These are phyloP conservation scores for Zoanthus sociatus DNA, from an alignment of 92 coral and sea anemone genomes.

Conservation along the genomic window DNA sequence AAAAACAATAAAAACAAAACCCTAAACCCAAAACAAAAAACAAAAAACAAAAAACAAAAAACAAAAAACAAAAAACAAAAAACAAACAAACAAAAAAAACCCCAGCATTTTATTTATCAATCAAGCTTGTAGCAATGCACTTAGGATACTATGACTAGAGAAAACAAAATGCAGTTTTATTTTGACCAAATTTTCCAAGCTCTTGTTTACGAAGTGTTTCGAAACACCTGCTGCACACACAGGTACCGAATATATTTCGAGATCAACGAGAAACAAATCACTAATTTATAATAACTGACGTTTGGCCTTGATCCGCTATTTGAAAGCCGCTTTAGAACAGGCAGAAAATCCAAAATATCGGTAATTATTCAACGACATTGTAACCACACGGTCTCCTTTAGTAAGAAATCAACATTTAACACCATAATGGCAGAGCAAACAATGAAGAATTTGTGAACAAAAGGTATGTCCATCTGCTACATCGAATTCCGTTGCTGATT, in stretches of 20 bases:
- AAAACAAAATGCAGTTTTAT: background rate
- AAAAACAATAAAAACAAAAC: too few relatives aligned
- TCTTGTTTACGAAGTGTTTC: background rate
- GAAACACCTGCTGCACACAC: constrained; percentile 16
- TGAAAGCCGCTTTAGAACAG: background rate
- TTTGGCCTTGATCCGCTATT: background rate
- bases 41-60: too few relatives aligned
- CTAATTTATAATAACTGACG: constrained; percentile 6
- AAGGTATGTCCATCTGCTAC: too few relatives aligned
- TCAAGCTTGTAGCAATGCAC: too few relatives aligned
- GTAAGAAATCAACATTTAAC: background rate
- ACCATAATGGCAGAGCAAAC: too few relatives aligned
- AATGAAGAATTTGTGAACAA: too few relatives aligned
- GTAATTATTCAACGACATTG: background rate
- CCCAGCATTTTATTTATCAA: too few relatives aligned
- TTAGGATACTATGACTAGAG: too few relatives aligned
- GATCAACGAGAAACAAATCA: background rate
- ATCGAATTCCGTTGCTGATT: too few relatives aligned
- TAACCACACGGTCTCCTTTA: background rate
- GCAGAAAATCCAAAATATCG: background rate
- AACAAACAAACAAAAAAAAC: too few relatives aligned
- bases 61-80: too few relatives aligned
- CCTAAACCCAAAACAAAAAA: too few relatives aligned
- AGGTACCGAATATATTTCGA: background rate
- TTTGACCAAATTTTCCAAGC: background rate